Percentiles rank a stretch among this genome's conserved stretches.
Conservation (phyloP, 2,797 vertebrate species). For the Eulemur albifrons region DNA sequence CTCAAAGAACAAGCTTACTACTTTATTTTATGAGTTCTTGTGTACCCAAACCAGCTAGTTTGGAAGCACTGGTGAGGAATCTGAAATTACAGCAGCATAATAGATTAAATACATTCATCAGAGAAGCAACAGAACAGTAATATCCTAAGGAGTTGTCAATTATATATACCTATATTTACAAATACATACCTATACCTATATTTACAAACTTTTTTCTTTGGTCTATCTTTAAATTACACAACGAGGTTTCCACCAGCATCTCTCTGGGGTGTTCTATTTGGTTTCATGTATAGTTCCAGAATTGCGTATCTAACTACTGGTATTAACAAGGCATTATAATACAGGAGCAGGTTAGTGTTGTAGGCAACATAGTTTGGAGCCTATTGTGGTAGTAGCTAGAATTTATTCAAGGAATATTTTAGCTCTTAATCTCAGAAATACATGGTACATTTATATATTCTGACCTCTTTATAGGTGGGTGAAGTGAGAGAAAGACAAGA, state of each 20-base stretch:
- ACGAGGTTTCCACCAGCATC: not conserved
- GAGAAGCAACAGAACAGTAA: not conserved
- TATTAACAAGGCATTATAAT: not conserved
- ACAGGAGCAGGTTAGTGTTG: not conserved
- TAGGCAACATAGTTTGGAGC: not conserved
- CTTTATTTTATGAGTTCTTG: not conserved
- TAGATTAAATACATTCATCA: not conserved
- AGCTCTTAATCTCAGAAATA: not conserved
- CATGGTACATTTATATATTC: not conserved
- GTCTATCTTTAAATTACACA: not conserved
- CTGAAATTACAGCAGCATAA: too few relatives aligned
- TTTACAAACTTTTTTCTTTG: not conserved
- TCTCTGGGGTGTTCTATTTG: not conserved
- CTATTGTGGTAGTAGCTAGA: not conserved
- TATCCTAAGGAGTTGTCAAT: not conserved
- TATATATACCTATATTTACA: not conserved
- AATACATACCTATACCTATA: not conserved
- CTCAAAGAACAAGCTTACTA: not conserved
- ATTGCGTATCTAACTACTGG: not conserved
- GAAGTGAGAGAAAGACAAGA: fast-evolving
- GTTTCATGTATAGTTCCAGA: not conserved
- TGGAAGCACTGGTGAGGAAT: not conserved
- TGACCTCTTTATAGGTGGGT: not conserved
- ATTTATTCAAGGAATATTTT: not conserved
- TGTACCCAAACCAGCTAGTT: not conserved